Evolutionary conservation across 2,888 invertebrate species (phyloP), one percentile per base, ranked within the genome.

Genomic region (Dryadula phaetusa): DNA sequence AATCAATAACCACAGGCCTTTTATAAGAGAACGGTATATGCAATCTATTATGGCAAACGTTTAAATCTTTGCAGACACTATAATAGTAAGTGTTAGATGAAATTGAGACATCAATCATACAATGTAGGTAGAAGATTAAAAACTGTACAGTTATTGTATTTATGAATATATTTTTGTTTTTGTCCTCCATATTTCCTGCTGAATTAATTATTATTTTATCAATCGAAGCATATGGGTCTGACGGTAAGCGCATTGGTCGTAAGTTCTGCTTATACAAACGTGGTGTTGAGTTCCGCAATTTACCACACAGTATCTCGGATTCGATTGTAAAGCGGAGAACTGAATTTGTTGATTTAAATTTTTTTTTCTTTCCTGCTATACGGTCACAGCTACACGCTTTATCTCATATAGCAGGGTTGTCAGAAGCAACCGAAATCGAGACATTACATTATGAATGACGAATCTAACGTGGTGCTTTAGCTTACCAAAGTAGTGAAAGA

Each of bases 61-160:
- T 62, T 53, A 37, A 62, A 67, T 70, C 22, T 67, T 37, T 56
- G 25, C 47, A 67, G 61, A 58, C 54, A 69, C 22, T 49, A 25
- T 70, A 62, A 60, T 64, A 49, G 66, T n/a, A 54, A 66, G 53
- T 40, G 46, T 67, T 44, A 28, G 53, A 53, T 10, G 60, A 58
- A 72, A 71, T 72, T 68, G 71, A 75, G 72, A 70, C 72, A 75
- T 77, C 70, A 72, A 70, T 74, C 70, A 72, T 56, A 44, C 5
- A 62, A 61, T 67, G 64, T 72, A 58, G 68, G 73, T 72, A 65
- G 65, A 46, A 22, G 52, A 65, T 62, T 58, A 69, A 62, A 72
- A 63, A 64, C 52, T 32, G 20, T 64, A 32, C 25, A 60, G 14
- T 28, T 40, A 37, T 37, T 49, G 42, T 53, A 60, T 28, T 56